Evolutionary conservation across 2,888 invertebrate species (phyloP).

Genomic region (Altica lythri): DNA sequence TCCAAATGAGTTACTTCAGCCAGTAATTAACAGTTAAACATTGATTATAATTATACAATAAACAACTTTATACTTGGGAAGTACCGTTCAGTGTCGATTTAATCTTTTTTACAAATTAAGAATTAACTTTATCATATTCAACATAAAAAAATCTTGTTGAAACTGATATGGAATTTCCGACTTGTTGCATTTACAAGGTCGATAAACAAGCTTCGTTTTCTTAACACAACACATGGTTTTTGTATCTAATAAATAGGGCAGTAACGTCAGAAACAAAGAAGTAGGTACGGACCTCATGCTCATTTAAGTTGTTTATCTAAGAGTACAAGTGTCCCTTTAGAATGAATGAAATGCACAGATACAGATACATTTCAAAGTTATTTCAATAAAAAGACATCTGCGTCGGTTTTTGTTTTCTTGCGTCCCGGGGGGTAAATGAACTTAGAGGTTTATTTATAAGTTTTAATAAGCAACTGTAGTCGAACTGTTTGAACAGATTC

Average conservation of each 20-base stretch:
- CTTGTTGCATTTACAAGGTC: background rate
- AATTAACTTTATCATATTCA: too few species aligned
- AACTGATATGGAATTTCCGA: too few species aligned
- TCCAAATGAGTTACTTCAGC: too few species aligned
- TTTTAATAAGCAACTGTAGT: conserved; percentile 17
- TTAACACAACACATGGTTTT: conserved; percentile 10
- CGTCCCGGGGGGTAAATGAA: conserved; percentile 16
- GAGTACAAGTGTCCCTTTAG: conserved; percentile 1
- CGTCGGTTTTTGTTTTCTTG: conserved; percentile 9
- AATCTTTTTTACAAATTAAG: too few species aligned
- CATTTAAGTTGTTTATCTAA: conserved; percentile 13
- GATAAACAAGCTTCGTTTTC: background rate
- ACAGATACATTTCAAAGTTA: conserved; percentile 11
- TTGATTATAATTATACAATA: too few species aligned
- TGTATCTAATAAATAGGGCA: conserved; percentile 7
- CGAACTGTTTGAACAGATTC: conserved; percentile 12
- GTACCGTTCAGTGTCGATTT: too few species aligned
- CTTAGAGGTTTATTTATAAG: conserved; percentile 20
- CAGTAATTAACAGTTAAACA: too few species aligned
- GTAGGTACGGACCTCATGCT: conserved; percentile 1
- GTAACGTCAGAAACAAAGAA: too few species aligned
- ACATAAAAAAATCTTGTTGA: too few species aligned
- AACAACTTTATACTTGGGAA: too few species aligned
- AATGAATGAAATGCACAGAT: conserved; percentile 9
- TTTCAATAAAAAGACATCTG: conserved; percentile 11